Conservation (phyloP, 2,888 invertebrate species). For the Pterostichus niger region DNA sequence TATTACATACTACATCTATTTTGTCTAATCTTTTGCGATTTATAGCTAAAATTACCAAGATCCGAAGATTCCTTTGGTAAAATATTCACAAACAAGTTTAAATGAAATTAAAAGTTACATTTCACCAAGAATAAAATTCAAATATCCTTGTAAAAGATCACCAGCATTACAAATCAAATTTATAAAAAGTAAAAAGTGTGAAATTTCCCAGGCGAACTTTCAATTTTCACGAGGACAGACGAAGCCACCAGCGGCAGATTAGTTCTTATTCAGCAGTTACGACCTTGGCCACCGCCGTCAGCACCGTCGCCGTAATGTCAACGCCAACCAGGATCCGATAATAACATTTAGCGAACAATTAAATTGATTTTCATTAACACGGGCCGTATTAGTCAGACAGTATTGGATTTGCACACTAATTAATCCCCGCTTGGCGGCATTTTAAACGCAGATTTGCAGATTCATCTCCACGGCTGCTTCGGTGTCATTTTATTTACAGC, state of each 20-base stretch:
- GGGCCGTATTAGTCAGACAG: conserved; percentile 48
- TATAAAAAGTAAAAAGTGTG: conserved; percentile 4
- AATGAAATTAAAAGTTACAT: not conserved
- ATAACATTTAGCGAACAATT: conserved; percentile 64
- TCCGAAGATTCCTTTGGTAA: too few species aligned
- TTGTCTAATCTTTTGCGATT: too few species aligned
- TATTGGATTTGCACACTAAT: conserved; percentile 59
- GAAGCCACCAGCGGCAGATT: not conserved
- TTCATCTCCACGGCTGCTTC: not conserved
- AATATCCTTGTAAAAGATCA: not conserved
- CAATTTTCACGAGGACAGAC: not conserved
- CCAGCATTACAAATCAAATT: conserved; percentile 6
- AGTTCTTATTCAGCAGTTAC: too few species aligned
- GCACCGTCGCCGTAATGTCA: conserved; percentile 4
- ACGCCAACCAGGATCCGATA: conserved; percentile 42
- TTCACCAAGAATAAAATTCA: not conserved
- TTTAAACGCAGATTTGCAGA: conserved; percentile 1
- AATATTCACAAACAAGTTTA: not conserved
- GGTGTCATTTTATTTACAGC: too few species aligned
- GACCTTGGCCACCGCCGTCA: too few species aligned
- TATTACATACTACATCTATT: too few species aligned
- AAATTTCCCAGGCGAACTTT: conserved; percentile 5
- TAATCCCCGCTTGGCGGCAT: conserved; percentile 49
- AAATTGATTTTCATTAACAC: conserved; percentile 63
- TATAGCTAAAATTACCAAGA: too few species aligned